phyloP scores from a whole-genome alignment of 2,888 invertebrate genomes.

The Hemithea aestivaria region DNA sequence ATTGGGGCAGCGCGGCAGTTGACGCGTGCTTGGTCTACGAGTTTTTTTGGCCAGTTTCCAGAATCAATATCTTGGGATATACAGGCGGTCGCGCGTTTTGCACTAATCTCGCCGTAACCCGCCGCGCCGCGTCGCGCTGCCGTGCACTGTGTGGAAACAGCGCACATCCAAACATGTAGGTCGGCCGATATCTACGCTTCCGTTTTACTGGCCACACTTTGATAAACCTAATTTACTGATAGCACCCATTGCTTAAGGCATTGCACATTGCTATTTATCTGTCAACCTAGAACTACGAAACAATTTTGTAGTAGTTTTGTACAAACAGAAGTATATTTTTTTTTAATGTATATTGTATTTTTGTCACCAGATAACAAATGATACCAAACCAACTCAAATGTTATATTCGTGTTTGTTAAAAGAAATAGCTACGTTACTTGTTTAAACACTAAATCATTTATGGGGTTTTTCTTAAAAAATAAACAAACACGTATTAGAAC shows the following conservation, averaged over 20 bases:
- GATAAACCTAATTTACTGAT: constrained; percentile 18
- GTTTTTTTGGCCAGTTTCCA: constrained; percentile 77
- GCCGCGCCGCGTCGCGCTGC: constrained; percentile 42
- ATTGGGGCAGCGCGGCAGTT: constrained; percentile 72
- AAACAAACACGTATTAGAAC: too few relatives aligned
- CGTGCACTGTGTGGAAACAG: constrained; percentile 35
- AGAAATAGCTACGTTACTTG: too few relatives aligned
- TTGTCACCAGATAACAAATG: too few relatives aligned
- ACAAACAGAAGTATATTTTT: too few relatives aligned
- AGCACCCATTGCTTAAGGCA: constrained; percentile 2
- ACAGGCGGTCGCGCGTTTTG: constrained; percentile 69
- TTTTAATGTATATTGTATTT: too few relatives aligned
- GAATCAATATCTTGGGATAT: constrained; percentile 76
- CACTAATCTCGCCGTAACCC: constrained; percentile 67
- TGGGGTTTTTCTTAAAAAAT: too few relatives aligned
- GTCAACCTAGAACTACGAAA: neutral
- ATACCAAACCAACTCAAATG: too few relatives aligned
- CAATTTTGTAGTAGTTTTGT: too few relatives aligned
- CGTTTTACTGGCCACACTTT: constrained; percentile 19
- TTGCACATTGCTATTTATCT: too few relatives aligned
- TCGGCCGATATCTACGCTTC: constrained; percentile 21
- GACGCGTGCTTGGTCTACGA: constrained; percentile 73
- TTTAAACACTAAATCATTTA: too few relatives aligned
- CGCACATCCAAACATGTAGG: constrained; percentile 25
- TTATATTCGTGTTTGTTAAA: too few relatives aligned